Percentiles rank a stretch among this genome's conserved stretches.
Conservation (phyloP, 2,113 vertebrate species). For the Ia io region DNA sequence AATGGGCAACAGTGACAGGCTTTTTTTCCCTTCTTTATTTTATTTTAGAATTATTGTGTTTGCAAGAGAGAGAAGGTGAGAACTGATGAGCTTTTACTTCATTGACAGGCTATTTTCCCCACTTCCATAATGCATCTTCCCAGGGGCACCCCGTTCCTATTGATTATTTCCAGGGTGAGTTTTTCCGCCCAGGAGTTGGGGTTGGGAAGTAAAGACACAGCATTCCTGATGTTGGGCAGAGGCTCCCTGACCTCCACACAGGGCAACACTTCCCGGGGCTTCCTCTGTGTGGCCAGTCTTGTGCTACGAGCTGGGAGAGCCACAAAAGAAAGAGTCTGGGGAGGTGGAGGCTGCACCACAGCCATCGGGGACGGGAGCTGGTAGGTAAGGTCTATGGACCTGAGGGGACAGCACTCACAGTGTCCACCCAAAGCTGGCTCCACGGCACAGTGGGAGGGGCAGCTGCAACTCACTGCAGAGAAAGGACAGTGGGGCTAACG, state of each 20-base stretch:
- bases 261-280: rapidly evolving
- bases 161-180: not conserved
- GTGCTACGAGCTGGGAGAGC: not conserved
- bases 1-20: constrained; percentile 59
- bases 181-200: not conserved
- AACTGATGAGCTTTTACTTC: constrained; percentile 49
- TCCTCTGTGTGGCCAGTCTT: not conserved
- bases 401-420: not conserved
- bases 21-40: not conserved
- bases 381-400: rapidly evolving
- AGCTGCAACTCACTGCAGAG: not conserved
- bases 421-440: not conserved
- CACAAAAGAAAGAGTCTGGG: not conserved
- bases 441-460: rapidly evolving
- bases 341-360: rapidly evolving
- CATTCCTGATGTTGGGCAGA: not conserved
- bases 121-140: not conserved
- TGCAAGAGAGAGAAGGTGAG: constrained; percentile 31
- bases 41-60: constrained; percentile 41
- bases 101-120: not conserved
- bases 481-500: not conserved
- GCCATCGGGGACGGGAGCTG: not conserved
- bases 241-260: not conserved
- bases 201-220: not conserved
- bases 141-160: not conserved